These are phyloP conservation scores for Conistra vaccinii DNA, from an alignment of 2,888 invertebrate genomes.

Conservation along the genomic window DNA sequence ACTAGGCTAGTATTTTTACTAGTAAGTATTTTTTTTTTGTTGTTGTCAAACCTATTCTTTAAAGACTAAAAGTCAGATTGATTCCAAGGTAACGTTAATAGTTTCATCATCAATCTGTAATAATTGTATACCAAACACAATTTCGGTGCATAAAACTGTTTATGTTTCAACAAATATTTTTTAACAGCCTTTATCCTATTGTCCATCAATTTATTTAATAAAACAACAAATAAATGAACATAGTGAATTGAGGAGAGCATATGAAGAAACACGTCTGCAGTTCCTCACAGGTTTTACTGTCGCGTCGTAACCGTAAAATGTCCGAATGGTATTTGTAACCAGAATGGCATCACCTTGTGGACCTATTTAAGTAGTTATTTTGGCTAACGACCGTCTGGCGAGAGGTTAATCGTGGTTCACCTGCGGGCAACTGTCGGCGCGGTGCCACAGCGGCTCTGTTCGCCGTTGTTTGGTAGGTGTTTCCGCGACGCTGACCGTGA, in stretches of 20 bases:
- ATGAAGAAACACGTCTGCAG: slow-evolving; percentile 70
- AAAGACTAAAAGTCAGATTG: slow-evolving; percentile 4
- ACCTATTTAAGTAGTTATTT: slow-evolving; percentile 80
- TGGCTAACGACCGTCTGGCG: slow-evolving; percentile 82
- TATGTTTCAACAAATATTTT: no score
- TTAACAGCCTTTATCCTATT: not conserved
- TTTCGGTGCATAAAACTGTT: slow-evolving; percentile 1
- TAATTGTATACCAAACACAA: not conserved
- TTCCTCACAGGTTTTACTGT: slow-evolving; percentile 82
- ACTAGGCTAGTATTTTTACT: not conserved
- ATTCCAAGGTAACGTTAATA: not conserved
- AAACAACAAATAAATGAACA: slow-evolving; percentile 32
- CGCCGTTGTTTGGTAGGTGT: slow-evolving; percentile 71
- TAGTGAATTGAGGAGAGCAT: slow-evolving; percentile 67
- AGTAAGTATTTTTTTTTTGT: not conserved
- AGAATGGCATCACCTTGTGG: slow-evolving; percentile 78
- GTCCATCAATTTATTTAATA: slow-evolving; percentile 2
- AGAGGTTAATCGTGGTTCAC: slow-evolving; percentile 87
- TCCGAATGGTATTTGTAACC: slow-evolving; percentile 79
- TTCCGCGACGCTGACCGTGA: slow-evolving; percentile 80
- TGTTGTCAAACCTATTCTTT: not conserved
- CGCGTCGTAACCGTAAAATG: slow-evolving; percentile 79
- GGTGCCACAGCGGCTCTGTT: slow-evolving; percentile 79
- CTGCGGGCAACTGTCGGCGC: slow-evolving; percentile 83
- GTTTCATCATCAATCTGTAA: not conserved